These are phyloP conservation scores for Drosophila subquinaria DNA, from an alignment of 2,888 invertebrate species.

Conservation along the genomic window DNA sequence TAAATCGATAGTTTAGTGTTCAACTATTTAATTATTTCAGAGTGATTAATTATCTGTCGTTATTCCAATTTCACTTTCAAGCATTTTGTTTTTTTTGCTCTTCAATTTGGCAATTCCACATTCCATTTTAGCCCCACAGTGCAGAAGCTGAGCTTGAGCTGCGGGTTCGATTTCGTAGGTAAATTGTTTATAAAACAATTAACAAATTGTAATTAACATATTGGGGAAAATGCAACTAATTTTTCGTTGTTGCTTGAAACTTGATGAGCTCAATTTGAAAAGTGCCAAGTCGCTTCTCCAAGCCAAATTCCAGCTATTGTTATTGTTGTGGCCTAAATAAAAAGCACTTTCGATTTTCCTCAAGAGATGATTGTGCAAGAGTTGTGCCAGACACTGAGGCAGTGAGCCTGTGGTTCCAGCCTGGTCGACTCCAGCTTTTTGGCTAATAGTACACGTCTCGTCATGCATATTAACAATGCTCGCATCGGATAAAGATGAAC, in stretches of 20 bases:
- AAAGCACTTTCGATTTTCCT: constrained; percentile 57
- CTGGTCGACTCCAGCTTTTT: constrained; percentile 39
- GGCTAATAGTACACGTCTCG: constrained; percentile 73
- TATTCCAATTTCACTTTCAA: neutral
- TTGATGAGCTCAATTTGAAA: constrained; percentile 16
- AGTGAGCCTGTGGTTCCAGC: constrained; percentile 31
- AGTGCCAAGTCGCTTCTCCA: constrained; percentile 11
- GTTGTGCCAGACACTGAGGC: constrained; percentile 26
- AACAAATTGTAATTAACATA: constrained; percentile 65
- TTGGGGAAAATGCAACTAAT: neutral
- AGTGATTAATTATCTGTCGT: constrained; percentile 16
- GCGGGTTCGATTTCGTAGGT: constrained; percentile 49
- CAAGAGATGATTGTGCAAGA: constrained; percentile 46
- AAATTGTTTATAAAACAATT: constrained; percentile 63
- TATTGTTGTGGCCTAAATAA: constrained; percentile 18
- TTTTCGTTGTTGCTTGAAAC: constrained; percentile 27
- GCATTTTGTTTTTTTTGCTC: neutral
- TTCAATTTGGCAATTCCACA: constrained; percentile 7
- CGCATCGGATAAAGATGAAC: constrained; percentile 17
- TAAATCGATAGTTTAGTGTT: neutral
- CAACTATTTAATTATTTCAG: neutral
- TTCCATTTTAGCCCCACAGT: constrained; percentile 26
- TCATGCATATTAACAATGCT: constrained; percentile 60
- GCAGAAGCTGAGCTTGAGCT: constrained; percentile 19
- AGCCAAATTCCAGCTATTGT: constrained; percentile 2